These are phyloP conservation scores for Cotesia typhae DNA, from an alignment of 1,140 invertebrate species.

Conservation along the genomic window DNA sequence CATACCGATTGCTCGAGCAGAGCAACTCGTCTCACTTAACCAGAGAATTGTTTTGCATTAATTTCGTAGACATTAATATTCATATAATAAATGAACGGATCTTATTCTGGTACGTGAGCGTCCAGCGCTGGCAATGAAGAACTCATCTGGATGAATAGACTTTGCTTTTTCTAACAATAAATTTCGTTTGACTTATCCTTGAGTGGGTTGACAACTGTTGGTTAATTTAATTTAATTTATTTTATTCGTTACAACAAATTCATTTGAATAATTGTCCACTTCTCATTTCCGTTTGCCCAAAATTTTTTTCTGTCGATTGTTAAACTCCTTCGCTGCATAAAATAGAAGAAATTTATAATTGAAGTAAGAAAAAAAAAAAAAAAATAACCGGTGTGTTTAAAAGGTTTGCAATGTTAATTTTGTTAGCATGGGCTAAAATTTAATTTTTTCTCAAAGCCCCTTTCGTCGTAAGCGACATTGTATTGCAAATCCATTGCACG, in stretches of 20 bases:
- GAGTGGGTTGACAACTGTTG: not conserved
- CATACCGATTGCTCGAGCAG: conserved; percentile 45
- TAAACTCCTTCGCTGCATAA: too few relatives aligned
- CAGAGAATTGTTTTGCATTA: conserved; percentile 49
- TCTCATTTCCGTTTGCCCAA: not conserved
- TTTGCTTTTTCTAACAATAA: conserved; percentile 41
- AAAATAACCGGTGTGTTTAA: not conserved
- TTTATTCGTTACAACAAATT: conserved; percentile 7
- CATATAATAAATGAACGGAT: conserved; percentile 39
- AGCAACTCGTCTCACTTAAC: conserved; percentile 33
- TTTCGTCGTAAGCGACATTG: conserved; percentile 27
- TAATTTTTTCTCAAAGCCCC: too few relatives aligned
- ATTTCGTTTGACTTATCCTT: not conserved
- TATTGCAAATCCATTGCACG: conserved; percentile 56
- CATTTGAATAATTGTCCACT: conserved; percentile 1
- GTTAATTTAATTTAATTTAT: conserved; percentile 11
- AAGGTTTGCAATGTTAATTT: conserved; percentile 10
- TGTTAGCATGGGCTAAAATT: not conserved
- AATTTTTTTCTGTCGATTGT: too few relatives aligned
- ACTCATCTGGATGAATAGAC: conserved; percentile 42
- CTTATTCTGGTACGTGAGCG: conserved; percentile 35
- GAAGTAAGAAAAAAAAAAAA: not conserved
- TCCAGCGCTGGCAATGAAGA: conserved; percentile 45
- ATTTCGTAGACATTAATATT: conserved; percentile 56
- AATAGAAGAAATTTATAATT: not conserved